phyloP scores from a whole-genome alignment of 2,113 vertebrate species.

The Bombycilla garrulus region DNA sequence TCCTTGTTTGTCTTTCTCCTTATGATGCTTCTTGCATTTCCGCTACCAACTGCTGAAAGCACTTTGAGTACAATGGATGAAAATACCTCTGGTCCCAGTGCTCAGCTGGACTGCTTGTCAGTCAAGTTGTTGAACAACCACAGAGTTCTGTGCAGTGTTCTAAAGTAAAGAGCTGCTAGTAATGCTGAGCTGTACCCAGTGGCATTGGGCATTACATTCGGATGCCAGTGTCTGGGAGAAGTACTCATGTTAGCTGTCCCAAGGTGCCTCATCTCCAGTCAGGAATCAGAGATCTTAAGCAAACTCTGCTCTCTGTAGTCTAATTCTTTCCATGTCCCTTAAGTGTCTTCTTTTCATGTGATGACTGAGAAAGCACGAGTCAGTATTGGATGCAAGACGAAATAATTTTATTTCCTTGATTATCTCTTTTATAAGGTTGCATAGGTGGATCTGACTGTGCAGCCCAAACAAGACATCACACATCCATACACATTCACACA shows the following conservation, averaged over 20 bases:
- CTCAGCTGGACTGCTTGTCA: background rate
- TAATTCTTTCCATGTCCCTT: background rate
- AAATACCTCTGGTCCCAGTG: background rate
- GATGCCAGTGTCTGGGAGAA: background rate
- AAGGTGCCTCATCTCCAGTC: background rate
- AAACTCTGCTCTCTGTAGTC: background rate
- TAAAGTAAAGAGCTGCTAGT: background rate
- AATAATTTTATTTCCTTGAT: background rate
- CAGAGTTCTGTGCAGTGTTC: background rate
- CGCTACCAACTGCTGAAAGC: background rate
- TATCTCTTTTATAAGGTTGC: background rate
- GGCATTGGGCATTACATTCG: background rate
- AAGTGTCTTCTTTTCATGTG: background rate
- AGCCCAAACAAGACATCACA: background rate
- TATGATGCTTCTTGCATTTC: background rate
- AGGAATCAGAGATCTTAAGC: background rate
- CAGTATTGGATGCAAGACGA: background rate
- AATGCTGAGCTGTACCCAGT: background rate
- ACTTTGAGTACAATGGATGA: background rate
- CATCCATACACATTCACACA: accelerated
- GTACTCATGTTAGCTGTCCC: background rate
- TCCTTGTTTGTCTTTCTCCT: background rate
- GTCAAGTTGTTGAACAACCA: background rate
- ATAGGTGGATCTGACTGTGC: accelerated
- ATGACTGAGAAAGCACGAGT: accelerated